Evolutionary conservation across 2,113 vertebrate genomes (phyloP), one percentile per base, ranked within the genome.

Genomic region (Colistium nudipinnis): DNA sequence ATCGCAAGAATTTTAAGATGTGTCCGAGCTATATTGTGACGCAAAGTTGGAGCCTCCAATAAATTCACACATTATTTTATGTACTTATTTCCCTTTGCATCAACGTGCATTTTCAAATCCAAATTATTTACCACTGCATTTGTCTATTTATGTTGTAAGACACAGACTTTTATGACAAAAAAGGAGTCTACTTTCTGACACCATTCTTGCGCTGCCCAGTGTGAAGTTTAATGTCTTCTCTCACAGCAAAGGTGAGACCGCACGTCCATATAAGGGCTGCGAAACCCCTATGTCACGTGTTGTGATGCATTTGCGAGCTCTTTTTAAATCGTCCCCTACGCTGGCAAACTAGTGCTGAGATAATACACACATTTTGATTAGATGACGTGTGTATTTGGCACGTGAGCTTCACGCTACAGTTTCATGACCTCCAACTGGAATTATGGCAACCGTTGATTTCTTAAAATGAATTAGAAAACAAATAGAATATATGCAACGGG

Each of bases 191-290:
- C 7, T 24, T 27, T 14, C 1, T 16, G 17, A 25, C 28, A 44
- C 8, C 6, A 4, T 9, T 35, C 6, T 27, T 19, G 11, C 16
- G 11, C 27, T 31, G 24, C 2, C 6, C 20, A 9, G 4, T 44
- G 49, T n/a, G 4, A 1, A 12, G 28, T 31, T 7, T 7, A 16
- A 45, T 27, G 7, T 17, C 16, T 19, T 2, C 14, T 10, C 4
- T 12, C 56, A 6, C 28, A 11, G 19, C 12, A 13, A 45, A 81
- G 62, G 78, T 80, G 78, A 45, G 41, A 17, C 4, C 22, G 33
- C 33, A 13, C 24, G 0, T n/a, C 57, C 62, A 56, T 72, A 67
- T 45, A 71, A 39, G 70, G 70, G 14, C 1, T 1, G 7, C 10
- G 6, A 17, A 24, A 19, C 10, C 3, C 55, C 6, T 7, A 1